These are phyloP conservation scores for Eupsittula cactorum DNA, from an alignment of 2,113 vertebrate genomes.

Conservation along the genomic window DNA sequence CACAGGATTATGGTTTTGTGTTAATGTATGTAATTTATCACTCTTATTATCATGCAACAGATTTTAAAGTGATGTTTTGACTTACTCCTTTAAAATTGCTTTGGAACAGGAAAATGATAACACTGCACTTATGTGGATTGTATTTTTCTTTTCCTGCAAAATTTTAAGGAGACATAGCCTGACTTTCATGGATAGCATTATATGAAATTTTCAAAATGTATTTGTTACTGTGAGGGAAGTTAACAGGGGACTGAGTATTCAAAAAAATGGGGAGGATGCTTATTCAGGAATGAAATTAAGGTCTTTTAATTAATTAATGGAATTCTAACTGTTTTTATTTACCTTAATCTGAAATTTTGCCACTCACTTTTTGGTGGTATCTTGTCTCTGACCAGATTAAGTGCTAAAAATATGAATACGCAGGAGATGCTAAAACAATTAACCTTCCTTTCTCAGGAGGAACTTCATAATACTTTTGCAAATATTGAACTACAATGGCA, in stretches of 20 bases:
- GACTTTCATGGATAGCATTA: background rate
- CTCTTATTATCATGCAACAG: conserved; percentile 30
- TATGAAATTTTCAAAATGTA: background rate
- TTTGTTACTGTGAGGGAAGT: background rate
- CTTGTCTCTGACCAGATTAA: background rate
- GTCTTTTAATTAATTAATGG: background rate
- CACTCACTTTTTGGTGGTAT: background rate
- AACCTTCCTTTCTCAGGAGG: background rate
- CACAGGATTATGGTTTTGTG: conserved; percentile 42
- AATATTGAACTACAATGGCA: background rate
- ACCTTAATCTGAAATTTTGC: background rate
- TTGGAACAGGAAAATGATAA: background rate
- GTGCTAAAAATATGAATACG: background rate
- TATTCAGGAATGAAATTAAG: background rate
- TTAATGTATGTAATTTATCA: conserved; percentile 39
- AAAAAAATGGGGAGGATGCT: background rate
- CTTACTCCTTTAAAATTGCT: conserved; percentile 25
- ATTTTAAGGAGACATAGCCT: background rate
- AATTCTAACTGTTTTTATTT: conserved; percentile 6
- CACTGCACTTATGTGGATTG: background rate
- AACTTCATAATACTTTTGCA: background rate
- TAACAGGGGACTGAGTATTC: background rate
- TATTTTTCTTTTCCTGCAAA: background rate
- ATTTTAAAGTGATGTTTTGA: conserved; percentile 42
- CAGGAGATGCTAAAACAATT: background rate